Base-by-base conservation (phyloP, 2,797 vertebrate species). In the Myotis vivesi region DNA sequence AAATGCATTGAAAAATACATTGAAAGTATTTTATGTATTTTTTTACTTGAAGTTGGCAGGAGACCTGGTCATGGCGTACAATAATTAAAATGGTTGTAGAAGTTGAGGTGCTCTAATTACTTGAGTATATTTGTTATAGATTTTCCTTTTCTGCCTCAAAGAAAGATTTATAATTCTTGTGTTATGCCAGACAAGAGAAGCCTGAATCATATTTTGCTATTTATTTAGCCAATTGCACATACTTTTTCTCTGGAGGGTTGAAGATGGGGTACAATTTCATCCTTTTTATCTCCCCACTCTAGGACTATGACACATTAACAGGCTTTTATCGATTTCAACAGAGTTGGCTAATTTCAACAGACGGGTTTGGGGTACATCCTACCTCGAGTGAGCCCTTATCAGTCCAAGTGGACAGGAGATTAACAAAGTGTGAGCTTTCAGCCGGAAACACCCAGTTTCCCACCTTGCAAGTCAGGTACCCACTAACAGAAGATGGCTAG, bases 101-200 rank as follows among this genome's bases (percentile, higher is more conserved):
- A 51, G 28, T 4, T 68, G 28, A 90, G 13, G 8, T 36, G 25
- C 1, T 55, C 33, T 72, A 55, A 84, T 76, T 80, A 76, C 36
- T 30, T 72, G 59, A 91, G 71, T 73, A 38, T 38, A 72, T 66
- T 66, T 91, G 46, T 85, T 68, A 62, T 2, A 53, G n/a, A 71
- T 46, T 91, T 95, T 92, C 68, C 62, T 95, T 81, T 95, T 94
- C 94, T 90, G 77, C 10, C 72, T 71, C 49, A 57, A 88, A 81
- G 69, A 57, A 69, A 69, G 33, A 51, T 28, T 4, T 92, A 44
- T 36, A 89, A 30, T 83, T 66, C 20, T 89, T 64, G 77, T 9
- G 38, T n/a, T 68, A 13, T 25, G 41, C 62, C 38, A 51, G 17
- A 46, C 38, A 62, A 80, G 62, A 92, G n/a, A 94, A 79, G 17